Evolutionary conservation across 2,797 vertebrate species (phyloP).

Genomic region (Choloepus didactylus): DNA sequence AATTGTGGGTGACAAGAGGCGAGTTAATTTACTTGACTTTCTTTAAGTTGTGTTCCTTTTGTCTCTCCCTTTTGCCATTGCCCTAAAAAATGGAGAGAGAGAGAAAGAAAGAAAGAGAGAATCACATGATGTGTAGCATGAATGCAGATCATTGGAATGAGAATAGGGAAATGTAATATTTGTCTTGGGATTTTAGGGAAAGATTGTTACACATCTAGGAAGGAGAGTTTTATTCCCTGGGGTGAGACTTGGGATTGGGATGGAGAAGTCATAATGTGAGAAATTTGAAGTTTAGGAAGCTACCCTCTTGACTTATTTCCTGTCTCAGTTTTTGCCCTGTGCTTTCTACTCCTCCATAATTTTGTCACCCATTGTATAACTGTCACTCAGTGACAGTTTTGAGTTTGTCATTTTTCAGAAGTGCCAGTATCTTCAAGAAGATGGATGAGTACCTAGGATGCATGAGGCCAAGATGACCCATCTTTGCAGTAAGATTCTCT

Average conservation of each 20-base stretch:
- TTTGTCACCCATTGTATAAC: not conserved
- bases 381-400: not conserved
- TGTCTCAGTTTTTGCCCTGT: not conserved
- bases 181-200: not conserved
- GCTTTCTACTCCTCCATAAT: not conserved
- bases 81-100: not conserved
- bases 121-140: not conserved
- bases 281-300: not conserved
- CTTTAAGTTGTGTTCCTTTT: slow-evolving; percentile 30
- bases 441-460: not conserved
- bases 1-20: not conserved
- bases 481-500: not conserved
- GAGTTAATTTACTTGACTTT: slow-evolving; percentile 36
- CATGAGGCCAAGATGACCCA: not conserved
- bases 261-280: not conserved
- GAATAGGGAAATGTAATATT: not conserved
- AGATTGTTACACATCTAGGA: not conserved
- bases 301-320: not conserved
- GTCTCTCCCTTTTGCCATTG: not conserved
- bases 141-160: not conserved
- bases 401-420: not conserved
- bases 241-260: not conserved
- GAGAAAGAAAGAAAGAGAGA: not conserved
- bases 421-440: not conserved
- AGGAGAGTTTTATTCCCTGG: not conserved